Evolutionary conservation across 1,140 invertebrate species (phyloP), one percentile per base, ranked within the genome.

Genomic region (Drosophila elegans): DNA sequence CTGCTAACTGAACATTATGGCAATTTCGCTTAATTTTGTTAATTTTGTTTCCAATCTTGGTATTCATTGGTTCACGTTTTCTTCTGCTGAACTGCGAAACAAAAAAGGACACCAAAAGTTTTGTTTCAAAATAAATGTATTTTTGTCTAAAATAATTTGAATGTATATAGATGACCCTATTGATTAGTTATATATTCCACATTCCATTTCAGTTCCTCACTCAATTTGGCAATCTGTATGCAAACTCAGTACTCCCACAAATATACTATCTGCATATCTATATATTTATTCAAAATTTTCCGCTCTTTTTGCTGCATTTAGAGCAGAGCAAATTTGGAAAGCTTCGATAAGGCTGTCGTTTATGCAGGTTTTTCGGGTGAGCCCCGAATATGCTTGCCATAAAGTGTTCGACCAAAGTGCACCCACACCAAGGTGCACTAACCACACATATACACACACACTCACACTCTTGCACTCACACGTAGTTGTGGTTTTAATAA

Each of bases 401-500:
- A 88, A 83, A 86, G 88, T 88, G 61, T 72, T 68, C 54, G 66
- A 64, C 83, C 79, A 68, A 78, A 86, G 83, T 88, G 78, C 82
- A 86, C 64, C 56, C 71, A 59, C 68, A 74, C 62, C 64, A 46
- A 49, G 63, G 27, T 69, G 48, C 36, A 41, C 48, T 56, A 52
- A 46, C 62, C 48, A 73, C 46, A 55, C 21, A 56, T 36, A 38
- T 36, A 36, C 56, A 34, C 52, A n/a, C 45, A 56, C 51, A 56
- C 32, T 44, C 41, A 25, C 34, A 32, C n/a, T 3, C 27, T 12
- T 38, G 4, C 54, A 60, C 59, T 56, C 63, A 42, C 74, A 88
- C 79, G 82, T 80, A 76, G 79, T 71, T 88, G 83, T 59, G 83
- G 83, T 89, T 88, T 88, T 76, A 80, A 88, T 88, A 88, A 88